Percentiles rank a stretch among this genome's conserved stretches.
phyloP scores from a whole-genome alignment of 2,888 invertebrate species.

The Elmis aenea region DNA sequence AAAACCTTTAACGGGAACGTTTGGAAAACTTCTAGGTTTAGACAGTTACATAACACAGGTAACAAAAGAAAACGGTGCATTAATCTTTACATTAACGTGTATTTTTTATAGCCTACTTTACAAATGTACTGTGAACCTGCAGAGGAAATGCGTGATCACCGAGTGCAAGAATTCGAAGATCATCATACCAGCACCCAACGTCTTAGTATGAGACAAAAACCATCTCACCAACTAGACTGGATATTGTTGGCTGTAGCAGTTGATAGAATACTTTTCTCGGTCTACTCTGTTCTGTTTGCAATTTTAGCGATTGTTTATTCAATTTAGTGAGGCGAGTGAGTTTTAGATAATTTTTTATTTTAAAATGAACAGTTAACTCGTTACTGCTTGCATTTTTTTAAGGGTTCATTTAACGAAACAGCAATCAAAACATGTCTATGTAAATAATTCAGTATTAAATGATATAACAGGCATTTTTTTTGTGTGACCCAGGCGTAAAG shows the following conservation, averaged over 20 bases:
- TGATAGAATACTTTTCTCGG: slow-evolving; percentile 56
- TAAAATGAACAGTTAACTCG: too few relatives aligned
- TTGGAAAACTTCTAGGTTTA: slow-evolving; percentile 46
- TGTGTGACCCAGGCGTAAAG: too few relatives aligned
- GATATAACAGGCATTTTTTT: too few relatives aligned
- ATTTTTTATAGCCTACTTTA: slow-evolving; percentile 26
- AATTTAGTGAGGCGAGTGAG: too few relatives aligned
- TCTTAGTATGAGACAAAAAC: slow-evolving; percentile 32
- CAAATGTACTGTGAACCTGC: slow-evolving; percentile 36
- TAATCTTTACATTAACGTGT: not conserved
- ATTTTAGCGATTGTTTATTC: slow-evolving; percentile 51
- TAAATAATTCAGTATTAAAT: too few relatives aligned
- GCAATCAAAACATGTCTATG: too few relatives aligned
- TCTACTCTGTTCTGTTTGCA: slow-evolving; percentile 53
- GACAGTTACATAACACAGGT: slow-evolving; percentile 45
- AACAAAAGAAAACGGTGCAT: slow-evolving; percentile 13
- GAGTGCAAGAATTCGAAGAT: slow-evolving; percentile 43
- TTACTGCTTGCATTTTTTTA: too few relatives aligned
- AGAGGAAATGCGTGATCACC: slow-evolving; percentile 47
- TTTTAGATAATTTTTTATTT: too few relatives aligned
- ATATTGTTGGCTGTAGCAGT: slow-evolving; percentile 58
- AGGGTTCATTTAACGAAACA: too few relatives aligned
- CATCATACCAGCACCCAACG: slow-evolving; percentile 40
- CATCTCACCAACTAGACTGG: slow-evolving; percentile 56
- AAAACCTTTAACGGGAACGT: slow-evolving; percentile 44